Percentiles rank a stretch among this genome's conserved stretches.
Conservation (phyloP, 2,888 invertebrate genomes). For the Lasioglossum figueresi region DNA sequence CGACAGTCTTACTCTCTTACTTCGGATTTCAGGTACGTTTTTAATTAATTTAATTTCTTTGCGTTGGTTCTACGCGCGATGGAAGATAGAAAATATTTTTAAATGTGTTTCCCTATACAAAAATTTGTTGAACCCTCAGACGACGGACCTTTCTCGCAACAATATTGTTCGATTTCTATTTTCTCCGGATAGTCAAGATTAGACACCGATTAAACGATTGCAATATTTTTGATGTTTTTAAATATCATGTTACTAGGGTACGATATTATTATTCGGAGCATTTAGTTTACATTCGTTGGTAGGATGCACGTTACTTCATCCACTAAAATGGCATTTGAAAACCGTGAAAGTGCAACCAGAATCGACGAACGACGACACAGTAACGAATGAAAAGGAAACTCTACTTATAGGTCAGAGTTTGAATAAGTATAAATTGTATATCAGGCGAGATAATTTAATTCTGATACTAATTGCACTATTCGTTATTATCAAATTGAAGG, state of each 20-base stretch:
- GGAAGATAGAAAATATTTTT: neutral
- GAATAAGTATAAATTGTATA: neutral
- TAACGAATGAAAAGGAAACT: constrained; percentile 27
- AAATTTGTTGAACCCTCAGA: too few relatives aligned
- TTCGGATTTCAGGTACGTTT: constrained; percentile 85
- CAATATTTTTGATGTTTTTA: constrained; percentile 3
- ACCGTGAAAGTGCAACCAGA: constrained; percentile 45
- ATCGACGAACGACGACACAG: neutral
- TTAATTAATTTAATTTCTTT: neutral
- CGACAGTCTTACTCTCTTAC: constrained; percentile 85
- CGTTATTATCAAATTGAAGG: neutral
- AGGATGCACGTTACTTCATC: constrained; percentile 87
- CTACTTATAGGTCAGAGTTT: neutral
- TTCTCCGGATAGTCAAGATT: neutral
- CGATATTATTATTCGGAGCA: constrained; percentile 87
- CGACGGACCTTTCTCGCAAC: too few relatives aligned
- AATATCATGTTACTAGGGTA: constrained; percentile 82
- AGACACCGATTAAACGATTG: constrained; percentile 1
- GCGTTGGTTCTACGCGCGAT: neutral
- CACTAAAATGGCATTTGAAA: constrained; percentile 88
- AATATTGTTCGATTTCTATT: neutral
- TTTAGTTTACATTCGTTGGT: constrained; percentile 87
- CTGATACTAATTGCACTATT: neutral
- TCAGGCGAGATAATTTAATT: neutral
- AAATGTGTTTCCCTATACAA: neutral